These are phyloP conservation scores for Theretra japonica DNA, from an alignment of 2,888 invertebrate species.

Conservation along the genomic window DNA sequence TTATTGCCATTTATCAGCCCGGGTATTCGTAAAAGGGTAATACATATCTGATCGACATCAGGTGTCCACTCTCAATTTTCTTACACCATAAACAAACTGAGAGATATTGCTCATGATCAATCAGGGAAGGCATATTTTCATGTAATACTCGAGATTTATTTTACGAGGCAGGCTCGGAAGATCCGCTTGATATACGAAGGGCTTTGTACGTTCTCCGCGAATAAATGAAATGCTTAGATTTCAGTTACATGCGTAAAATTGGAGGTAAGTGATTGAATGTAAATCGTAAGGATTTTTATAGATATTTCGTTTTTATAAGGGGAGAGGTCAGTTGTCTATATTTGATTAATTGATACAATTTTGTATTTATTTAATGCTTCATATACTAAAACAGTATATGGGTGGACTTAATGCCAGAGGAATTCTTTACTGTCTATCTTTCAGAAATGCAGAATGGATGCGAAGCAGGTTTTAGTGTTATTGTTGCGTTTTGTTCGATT, in stretches of 20 bases:
- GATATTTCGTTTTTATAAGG: background rate
- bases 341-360: too few relatives aligned
- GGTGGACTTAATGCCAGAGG: too few relatives aligned
- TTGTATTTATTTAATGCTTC: too few relatives aligned
- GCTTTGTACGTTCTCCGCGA: background rate
- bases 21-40: background rate
- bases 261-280: background rate
- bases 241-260: background rate
- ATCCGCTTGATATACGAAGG: conserved; percentile 16
- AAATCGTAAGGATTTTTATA: too few relatives aligned
- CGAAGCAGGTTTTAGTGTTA: too few relatives aligned
- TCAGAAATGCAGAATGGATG: too few relatives aligned
- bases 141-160: conserved; percentile 29
- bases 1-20: background rate
- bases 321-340: background rate
- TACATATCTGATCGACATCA: conserved; percentile 5
- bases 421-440: too few relatives aligned
- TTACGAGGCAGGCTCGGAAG: conserved; percentile 20
- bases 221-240: background rate
- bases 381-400: too few relatives aligned
- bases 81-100: conserved; percentile 15
- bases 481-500: too few relatives aligned
- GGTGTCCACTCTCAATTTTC: conserved; percentile 7
- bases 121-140: conserved; percentile 29
- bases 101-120: conserved; percentile 24